Conservation (phyloP, 2,888 invertebrate genomes). For the Pteria penguin region DNA sequence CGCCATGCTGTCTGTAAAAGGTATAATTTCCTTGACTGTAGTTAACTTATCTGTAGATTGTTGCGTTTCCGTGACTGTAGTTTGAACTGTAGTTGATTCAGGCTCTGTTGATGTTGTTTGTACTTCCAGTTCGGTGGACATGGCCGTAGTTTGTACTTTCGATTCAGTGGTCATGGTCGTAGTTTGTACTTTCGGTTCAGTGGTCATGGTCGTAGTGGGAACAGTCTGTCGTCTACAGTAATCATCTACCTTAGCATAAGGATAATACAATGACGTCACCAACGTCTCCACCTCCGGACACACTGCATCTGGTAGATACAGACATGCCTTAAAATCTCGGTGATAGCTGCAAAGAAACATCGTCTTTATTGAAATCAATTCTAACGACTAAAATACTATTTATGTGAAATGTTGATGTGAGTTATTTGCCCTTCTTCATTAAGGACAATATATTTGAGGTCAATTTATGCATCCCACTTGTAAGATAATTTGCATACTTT, state of each 20-base stretch:
- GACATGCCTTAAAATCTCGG: constrained; percentile 1
- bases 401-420: too few species aligned
- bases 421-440: too few species aligned
- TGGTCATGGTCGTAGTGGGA: background rate
- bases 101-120: background rate
- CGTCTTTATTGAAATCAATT: background rate
- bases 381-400: background rate
- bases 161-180: background rate
- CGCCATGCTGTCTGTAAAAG: too few species aligned
- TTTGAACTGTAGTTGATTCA: background rate
- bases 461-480: too few species aligned
- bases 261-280: background rate
- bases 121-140: background rate
- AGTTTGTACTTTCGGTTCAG: background rate
- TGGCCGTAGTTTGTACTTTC: background rate
- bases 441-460: too few species aligned
- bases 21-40: too few species aligned
- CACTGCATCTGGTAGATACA: constrained; percentile 11
- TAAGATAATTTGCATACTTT: too few species aligned
- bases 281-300: background rate
- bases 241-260: background rate
- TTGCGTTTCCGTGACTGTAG: background rate
- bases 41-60: too few species aligned
- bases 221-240: background rate
- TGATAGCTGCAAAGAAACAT: background rate